These are phyloP conservation scores for Drosophila cognata DNA, from an alignment of 2,888 invertebrate species.

Conservation along the genomic window DNA sequence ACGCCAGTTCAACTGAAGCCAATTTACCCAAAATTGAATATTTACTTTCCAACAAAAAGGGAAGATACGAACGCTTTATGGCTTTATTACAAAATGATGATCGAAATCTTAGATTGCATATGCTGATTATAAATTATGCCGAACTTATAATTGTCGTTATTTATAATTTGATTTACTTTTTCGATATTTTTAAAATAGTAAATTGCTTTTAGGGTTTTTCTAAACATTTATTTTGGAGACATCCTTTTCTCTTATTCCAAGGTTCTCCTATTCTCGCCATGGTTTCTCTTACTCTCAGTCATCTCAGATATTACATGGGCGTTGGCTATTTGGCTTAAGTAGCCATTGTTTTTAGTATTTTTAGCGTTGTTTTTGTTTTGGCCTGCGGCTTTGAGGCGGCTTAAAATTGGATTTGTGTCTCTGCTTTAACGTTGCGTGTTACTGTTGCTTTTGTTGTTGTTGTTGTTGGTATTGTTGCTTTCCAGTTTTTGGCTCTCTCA, in stretches of 20 bases:
- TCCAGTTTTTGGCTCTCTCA: slow-evolving; percentile 34
- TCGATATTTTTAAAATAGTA: not conserved
- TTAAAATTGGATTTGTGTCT: slow-evolving; percentile 79
- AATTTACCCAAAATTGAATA: not conserved
- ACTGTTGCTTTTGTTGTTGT: slow-evolving; percentile 32
- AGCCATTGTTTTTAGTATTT: slow-evolving; percentile 71
- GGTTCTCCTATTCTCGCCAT: not conserved
- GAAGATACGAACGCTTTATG: not conserved
- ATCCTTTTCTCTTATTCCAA: slow-evolving; percentile 5
- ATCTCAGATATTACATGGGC: slow-evolving; percentile 56
- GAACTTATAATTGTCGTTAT: not conserved
- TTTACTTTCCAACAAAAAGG: not conserved
- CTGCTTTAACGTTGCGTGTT: slow-evolving; percentile 54
- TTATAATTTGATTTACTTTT: not conserved
- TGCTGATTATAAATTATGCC: not conserved
- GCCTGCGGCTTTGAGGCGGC: slow-evolving; percentile 72
- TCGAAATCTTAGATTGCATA: not conserved
- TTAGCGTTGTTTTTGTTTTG: slow-evolving; percentile 42
- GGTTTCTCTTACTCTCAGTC: slow-evolving; percentile 30
- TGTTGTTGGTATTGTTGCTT: not conserved
- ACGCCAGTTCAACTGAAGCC: not conserved
- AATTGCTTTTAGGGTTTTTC: slow-evolving; percentile 15
- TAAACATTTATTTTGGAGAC: slow-evolving; percentile 61
- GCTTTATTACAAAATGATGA: not conserved
- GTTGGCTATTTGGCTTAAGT: slow-evolving; percentile 61